Conservation (phyloP, 1,140 invertebrate species). For the Dolichoris vasculosae region DNA sequence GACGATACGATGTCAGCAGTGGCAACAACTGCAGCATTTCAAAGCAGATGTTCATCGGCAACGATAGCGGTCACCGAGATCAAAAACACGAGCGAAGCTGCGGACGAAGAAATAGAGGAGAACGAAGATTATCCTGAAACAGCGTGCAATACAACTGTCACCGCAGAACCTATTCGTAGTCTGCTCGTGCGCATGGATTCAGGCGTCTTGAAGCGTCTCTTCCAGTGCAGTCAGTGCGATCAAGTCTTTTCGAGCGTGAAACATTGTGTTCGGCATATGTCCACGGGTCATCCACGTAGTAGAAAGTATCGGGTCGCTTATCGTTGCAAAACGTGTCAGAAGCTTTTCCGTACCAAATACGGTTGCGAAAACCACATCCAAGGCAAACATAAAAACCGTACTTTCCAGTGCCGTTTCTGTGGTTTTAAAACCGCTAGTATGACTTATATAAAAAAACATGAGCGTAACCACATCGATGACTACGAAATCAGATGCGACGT, state of each 20-base stretch:
- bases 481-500: constrained; percentile 63
- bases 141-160: no score
- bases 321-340: constrained; percentile 50
- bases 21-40: neutral
- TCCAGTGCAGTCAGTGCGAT: constrained; percentile 58
- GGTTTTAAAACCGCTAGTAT: constrained; percentile 41
- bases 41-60: neutral
- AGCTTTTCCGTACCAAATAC: constrained; percentile 47
- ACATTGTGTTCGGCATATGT: constrained; percentile 57
- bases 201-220: constrained; percentile 12
- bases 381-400: constrained; percentile 40
- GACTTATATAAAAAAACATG: constrained; percentile 55
- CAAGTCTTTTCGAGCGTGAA: constrained; percentile 53
- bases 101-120: neutral
- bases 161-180: constrained; percentile 31
- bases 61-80: neutral
- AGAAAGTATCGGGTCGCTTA: constrained; percentile 46
- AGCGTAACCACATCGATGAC: constrained; percentile 66
- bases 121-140: neutral
- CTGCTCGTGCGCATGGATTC: constrained; percentile 38
- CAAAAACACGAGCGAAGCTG: neutral
- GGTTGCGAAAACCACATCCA: constrained; percentile 51
- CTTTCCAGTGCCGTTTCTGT: constrained; percentile 41
- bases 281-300: constrained; percentile 49
- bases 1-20: constrained; percentile 10